These are phyloP conservation scores for Eulemur coronatus DNA, from an alignment of 2,797 vertebrate genomes.

Conservation along the genomic window DNA sequence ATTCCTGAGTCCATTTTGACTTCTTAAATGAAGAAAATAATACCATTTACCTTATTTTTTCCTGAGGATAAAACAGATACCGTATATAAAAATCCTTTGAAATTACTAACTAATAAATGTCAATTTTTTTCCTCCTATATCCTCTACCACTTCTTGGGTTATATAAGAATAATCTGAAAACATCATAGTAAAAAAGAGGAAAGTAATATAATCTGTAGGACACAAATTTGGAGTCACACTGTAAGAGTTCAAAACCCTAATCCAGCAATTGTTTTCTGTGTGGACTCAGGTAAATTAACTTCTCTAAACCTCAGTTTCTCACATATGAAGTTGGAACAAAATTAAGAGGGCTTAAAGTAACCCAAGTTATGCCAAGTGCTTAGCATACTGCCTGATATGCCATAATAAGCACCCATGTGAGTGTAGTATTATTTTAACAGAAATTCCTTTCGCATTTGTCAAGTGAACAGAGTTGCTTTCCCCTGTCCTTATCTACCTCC, in stretches of 20 bases:
- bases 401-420: neutral
- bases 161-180: neutral
- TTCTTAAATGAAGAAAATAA: neutral
- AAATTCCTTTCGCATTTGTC: neutral
- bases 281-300: neutral
- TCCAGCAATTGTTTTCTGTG: neutral
- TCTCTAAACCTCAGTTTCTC: conserved; percentile 6
- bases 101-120: neutral
- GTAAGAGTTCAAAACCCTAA: neutral
- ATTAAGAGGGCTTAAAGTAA: neutral
- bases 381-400: neutral
- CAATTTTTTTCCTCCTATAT: neutral
- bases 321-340: neutral
- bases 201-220: neutral
- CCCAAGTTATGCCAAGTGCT: neutral
- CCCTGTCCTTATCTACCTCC: neutral
- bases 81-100: neutral
- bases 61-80: neutral
- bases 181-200: neutral
- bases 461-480: neutral
- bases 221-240: neutral
- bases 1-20: neutral
- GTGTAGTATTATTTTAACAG: neutral
- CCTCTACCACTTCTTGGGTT: neutral
- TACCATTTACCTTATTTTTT: neutral